Evolutionary conservation across 2,797 vertebrate genomes (phyloP).

Genomic region (Pseudomugil gertrudae): DNA sequence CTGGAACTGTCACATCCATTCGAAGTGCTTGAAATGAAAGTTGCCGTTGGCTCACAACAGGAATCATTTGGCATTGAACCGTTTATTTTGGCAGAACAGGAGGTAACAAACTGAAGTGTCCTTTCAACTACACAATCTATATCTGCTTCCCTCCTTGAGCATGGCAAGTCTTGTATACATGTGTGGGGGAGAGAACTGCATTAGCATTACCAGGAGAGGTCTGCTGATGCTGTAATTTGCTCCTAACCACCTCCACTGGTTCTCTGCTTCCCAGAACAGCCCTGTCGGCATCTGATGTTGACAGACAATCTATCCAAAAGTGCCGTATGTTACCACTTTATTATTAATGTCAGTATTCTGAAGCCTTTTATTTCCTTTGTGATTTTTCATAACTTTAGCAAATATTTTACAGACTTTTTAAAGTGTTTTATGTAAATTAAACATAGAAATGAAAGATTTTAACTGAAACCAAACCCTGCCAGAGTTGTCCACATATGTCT

Average conservation of each 20-base stretch:
- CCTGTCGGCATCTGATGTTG: conserved; percentile 57
- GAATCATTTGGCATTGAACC: conserved; percentile 63
- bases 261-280: conserved; percentile 60
- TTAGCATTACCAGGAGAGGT: conserved; percentile 66
- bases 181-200: conserved; percentile 47
- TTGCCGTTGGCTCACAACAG: conserved; percentile 59
- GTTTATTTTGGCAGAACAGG: conserved; percentile 60
- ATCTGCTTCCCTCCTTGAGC: conserved; percentile 47
- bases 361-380: conserved; percentile 33
- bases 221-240: conserved; percentile 68
- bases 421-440: conserved; percentile 25
- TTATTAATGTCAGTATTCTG: conserved; percentile 27
- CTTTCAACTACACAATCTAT: conserved; percentile 54
- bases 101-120: conserved; percentile 51
- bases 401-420: conserved; percentile 7
- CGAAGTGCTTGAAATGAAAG: conserved; percentile 64
- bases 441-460: conserved; percentile 20
- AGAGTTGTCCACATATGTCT: conserved; percentile 6
- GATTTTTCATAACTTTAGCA: conserved; percentile 5
- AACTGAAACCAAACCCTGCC: conserved; percentile 13
- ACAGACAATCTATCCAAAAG: conserved; percentile 55
- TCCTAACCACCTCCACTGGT: conserved; percentile 46
- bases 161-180: conserved; percentile 46
- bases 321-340: conserved; percentile 48
- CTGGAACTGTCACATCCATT: conserved; percentile 78